Evolutionary conservation across 2,113 vertebrate species (phyloP), one percentile per base, ranked within the genome.

Genomic region (Apistogramma diplotaenia): DNA sequence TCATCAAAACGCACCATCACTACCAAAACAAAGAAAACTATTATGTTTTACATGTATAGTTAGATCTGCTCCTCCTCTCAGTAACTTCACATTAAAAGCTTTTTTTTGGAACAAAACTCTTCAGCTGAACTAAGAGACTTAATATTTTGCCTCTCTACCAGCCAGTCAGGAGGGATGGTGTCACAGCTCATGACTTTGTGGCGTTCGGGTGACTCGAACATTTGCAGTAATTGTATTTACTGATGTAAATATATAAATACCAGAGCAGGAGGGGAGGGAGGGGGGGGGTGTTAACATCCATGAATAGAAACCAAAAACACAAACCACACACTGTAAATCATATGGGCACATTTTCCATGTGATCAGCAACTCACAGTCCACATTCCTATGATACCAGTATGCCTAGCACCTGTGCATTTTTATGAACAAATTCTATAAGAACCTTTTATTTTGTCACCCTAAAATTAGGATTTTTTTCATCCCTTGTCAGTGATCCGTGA

Each of bases 281-380:
- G 31, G 62, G 49, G 18, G 40, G 18, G 40, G 18, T 6, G 43
- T 61, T 43, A 10, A 49, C 54, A 82, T 70, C 58, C 61, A 84
- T 76, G 29, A 57, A 65, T 81, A 61, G 31, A 76, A 87, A 86
- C 51, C 61, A 88, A 87, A 85, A 74, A 78, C 72, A 87, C 67
- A 82, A 89, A 84, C 79, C 79, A 80, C 73, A 61, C 88, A 91
- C 85, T 90, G 84, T 89, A 89, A 91, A 67, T 71, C 79, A 77
- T 43, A 18, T 31, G 77, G 81, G 83, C 82, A 84, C 71, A 57
- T 83, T 35, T 61, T 67, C 82, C 78, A 85, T 71, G 79, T 86
- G 82, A 59, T 76, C 65, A 56, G 33, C 81, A 59, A 33, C 29
- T 79, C 70, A 86, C 82, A 58, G 61, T 73, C 82, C 88, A 93